These are phyloP conservation scores for Epinephelus malabaricus DNA, from an alignment of 2,797 vertebrate species.

Conservation along the genomic window DNA sequence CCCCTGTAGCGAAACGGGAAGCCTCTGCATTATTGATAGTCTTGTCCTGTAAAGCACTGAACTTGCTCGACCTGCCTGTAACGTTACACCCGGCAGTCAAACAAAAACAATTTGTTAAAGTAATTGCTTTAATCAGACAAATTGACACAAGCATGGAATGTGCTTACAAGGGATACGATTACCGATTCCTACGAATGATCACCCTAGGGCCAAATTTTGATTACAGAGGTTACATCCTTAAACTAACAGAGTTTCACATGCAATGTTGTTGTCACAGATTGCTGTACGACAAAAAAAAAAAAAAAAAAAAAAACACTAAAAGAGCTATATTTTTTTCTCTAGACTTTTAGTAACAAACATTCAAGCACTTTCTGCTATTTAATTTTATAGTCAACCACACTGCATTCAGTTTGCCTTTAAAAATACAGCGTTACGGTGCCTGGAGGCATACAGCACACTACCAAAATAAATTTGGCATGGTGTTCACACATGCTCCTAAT, in stretches of 20 bases:
- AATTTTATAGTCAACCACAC: neutral
- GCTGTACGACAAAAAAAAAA: neutral
- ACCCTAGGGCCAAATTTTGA: neutral
- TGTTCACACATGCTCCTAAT: neutral
- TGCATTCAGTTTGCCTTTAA: neutral
- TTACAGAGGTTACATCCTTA: neutral
- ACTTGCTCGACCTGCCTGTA: constrained; percentile 60
- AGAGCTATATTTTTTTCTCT: neutral
- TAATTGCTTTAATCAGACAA: constrained; percentile 55
- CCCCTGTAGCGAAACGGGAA: constrained; percentile 70
- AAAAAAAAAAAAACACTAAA: neutral
- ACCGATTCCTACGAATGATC: neutral
- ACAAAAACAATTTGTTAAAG: constrained; percentile 65
- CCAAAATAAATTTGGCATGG: neutral
- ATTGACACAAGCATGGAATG: constrained; percentile 15
- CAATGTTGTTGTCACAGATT: neutral
- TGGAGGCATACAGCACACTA: neutral
- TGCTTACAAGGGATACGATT: neutral
- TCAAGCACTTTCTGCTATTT: neutral
- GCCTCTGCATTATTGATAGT: constrained; percentile 76
- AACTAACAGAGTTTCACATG: neutral
- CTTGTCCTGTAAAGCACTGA: constrained; percentile 72
- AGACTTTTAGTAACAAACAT: neutral
- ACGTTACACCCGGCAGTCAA: constrained; percentile 51
- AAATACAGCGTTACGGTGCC: neutral